phyloP scores from a whole-genome alignment of 2,888 invertebrate species.

The Cantharis rustica region DNA sequence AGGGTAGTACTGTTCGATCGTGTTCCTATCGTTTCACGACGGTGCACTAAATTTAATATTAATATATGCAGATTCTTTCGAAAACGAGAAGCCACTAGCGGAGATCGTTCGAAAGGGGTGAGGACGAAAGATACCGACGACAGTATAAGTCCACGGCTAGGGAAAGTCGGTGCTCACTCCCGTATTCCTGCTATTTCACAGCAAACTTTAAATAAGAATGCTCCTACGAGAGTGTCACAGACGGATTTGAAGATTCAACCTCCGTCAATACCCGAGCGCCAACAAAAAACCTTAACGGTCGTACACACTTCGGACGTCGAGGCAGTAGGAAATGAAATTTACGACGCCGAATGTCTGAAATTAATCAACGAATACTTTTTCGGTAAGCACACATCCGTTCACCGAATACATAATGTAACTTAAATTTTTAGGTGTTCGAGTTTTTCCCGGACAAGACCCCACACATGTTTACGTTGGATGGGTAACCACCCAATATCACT shows the following conservation, averaged over 20 bases:
- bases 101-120: conserved; percentile 67
- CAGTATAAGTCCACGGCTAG: conserved; percentile 45
- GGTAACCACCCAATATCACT: conserved; percentile 97
- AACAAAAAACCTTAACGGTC: conserved; percentile 76
- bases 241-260: conserved; percentile 34
- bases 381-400: conserved; percentile 55
- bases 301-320: conserved; percentile 74
- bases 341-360: conserved; percentile 84
- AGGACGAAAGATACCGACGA: conserved; percentile 71
- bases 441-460: conserved; percentile 95
- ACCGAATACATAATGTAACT: background rate
- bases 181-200: conserved; percentile 56
- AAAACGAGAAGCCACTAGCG: conserved; percentile 71
- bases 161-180: conserved; percentile 39
- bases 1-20: too few species aligned
- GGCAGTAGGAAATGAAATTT: conserved; percentile 84
- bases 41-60: background rate
- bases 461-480: conserved; percentile 96
- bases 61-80: conserved; percentile 77
- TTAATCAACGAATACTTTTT: conserved; percentile 98
- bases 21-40: too few species aligned
- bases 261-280: conserved; percentile 40
- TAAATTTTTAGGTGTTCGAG: conserved; percentile 63
- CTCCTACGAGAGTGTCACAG: conserved; percentile 61
- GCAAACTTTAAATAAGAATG: conserved; percentile 55